Conservation (phyloP, 2,888 invertebrate species). For the Microdon myrmicae region DNA sequence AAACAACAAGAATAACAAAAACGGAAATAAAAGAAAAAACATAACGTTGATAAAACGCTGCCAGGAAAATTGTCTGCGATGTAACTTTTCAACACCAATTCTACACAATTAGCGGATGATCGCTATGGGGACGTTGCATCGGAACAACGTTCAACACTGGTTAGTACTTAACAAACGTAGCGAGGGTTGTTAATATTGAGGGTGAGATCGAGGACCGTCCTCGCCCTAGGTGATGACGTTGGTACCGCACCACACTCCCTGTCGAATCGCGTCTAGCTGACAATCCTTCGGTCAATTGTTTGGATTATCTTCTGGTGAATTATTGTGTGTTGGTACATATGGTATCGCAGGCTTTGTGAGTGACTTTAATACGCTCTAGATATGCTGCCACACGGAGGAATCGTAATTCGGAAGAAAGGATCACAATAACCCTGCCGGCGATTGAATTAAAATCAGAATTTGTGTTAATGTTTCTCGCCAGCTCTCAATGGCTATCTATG, state of each 20-base stretch:
- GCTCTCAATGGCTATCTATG: slow-evolving; percentile 1
- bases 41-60: too few species aligned
- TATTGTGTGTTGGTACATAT: slow-evolving; percentile 68
- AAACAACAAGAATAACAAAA: background rate
- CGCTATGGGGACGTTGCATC: too few species aligned
- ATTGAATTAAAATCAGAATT: slow-evolving; percentile 63
- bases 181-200: slow-evolving; percentile 42
- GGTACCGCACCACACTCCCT: slow-evolving; percentile 5
- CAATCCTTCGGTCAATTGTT: slow-evolving; percentile 63
- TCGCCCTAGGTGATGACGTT: slow-evolving; percentile 19
- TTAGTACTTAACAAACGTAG: too few species aligned
- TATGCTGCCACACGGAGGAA: slow-evolving; percentile 43
- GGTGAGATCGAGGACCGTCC: slow-evolving; percentile 20
- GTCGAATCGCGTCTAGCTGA: slow-evolving; percentile 6
- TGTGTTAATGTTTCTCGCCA: slow-evolving; percentile 19
- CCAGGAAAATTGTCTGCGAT: too few species aligned
- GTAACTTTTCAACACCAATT: slow-evolving; percentile 38
- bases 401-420: slow-evolving; percentile 14
- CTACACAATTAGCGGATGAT: slow-evolving; percentile 45
- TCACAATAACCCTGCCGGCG: slow-evolving; percentile 52
- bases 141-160: too few species aligned
- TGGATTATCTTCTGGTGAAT: slow-evolving; percentile 67
- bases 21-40: slow-evolving; percentile 32
- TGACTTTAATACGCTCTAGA: slow-evolving; percentile 24
- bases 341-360: slow-evolving; percentile 62